Percentiles rank a stretch among this genome's conserved stretches.
Conservation (phyloP, 2,113 vertebrate genomes). For the Nestor notabilis region DNA sequence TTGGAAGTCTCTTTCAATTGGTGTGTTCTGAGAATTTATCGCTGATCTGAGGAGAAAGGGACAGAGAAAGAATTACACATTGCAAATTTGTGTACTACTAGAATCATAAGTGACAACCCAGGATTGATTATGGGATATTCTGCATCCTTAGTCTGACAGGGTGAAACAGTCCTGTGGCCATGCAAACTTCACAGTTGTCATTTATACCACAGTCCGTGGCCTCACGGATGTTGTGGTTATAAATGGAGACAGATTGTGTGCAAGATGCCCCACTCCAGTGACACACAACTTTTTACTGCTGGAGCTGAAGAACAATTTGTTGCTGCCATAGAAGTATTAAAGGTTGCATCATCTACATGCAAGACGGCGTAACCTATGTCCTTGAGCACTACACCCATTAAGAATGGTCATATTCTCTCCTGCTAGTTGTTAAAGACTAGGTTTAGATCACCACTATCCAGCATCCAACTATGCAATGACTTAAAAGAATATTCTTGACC, state of each 20-base stretch:
- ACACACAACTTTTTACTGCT: not conserved
- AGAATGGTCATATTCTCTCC: not conserved
- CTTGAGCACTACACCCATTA: not conserved
- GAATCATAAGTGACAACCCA: slow-evolving; percentile 5
- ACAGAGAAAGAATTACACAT: slow-evolving; percentile 27
- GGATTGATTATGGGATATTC: slow-evolving; percentile 1
- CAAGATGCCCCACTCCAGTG: rapidly evolving
- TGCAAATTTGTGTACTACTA: not conserved
- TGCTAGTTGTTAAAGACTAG: not conserved
- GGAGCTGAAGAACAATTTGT: not conserved
- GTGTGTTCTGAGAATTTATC: not conserved
- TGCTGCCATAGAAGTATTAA: not conserved
- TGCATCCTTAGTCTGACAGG: slow-evolving; percentile 15
- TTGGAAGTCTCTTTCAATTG: slow-evolving; percentile 26
- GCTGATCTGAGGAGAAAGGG: slow-evolving; percentile 36
- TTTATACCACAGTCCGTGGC: not conserved
- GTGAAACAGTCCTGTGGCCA: slow-evolving; percentile 31
- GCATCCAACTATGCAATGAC: not conserved
- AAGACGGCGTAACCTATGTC: not conserved
- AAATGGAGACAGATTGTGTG: not conserved
- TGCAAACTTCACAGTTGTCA: slow-evolving; percentile 31
- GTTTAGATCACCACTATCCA: not conserved
- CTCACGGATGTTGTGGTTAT: not conserved
- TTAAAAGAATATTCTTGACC: not conserved
- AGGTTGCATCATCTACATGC: not conserved